Base-by-base conservation (phyloP, 2,797 vertebrate genomes). In the Arctocebus calabarensis region DNA sequence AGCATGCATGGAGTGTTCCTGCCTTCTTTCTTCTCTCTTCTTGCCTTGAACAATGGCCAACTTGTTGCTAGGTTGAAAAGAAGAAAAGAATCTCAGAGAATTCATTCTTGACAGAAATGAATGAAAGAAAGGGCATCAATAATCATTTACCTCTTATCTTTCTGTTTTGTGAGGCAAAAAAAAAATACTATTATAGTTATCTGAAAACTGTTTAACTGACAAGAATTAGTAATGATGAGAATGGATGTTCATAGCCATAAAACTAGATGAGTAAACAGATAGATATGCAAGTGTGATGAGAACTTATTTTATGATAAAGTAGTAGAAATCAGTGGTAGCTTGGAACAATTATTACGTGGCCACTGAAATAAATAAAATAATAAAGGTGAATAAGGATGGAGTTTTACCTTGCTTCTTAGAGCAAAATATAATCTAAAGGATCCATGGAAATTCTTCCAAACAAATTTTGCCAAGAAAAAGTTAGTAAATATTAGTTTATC, bases 141-240 rank as follows among this genome's bases (percentile, higher is more conserved):
- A 83, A 34, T 7, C 40, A 52, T 64, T 29, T n/a, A 48, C 9
- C 7, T 79, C 34, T 70, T 90, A n/a, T 43, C 45, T 23, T 14
- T n/a, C 77, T 78, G 16, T 66, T 91, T 93, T 86, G 19, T 93
- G 37, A 85, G n/a, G 11, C n/a, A n/a, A n/a, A 9, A 32, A 32
- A 87, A 52, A 45, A 78, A 27, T 62, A 37, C 1, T 8, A 9
- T 1, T 86, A 16, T 13, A 71, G n/a, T 52, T 3, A n/a, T 19
- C 32, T 59, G 55, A 93, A 95, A 81, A 25, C 43, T 64, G 87
- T 96, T 64, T 93, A 74, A 13, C 52, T 37, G 59, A 66, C 14
- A 70, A 55, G 1, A 27, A 2, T 57, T 45, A 55, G 7, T 32
- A 17, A 55, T 29, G 16, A 29, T 85, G 19, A 73, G 25, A 34